phyloP scores from a whole-genome alignment of 2,888 invertebrate species.

The Globia sparganii region DNA sequence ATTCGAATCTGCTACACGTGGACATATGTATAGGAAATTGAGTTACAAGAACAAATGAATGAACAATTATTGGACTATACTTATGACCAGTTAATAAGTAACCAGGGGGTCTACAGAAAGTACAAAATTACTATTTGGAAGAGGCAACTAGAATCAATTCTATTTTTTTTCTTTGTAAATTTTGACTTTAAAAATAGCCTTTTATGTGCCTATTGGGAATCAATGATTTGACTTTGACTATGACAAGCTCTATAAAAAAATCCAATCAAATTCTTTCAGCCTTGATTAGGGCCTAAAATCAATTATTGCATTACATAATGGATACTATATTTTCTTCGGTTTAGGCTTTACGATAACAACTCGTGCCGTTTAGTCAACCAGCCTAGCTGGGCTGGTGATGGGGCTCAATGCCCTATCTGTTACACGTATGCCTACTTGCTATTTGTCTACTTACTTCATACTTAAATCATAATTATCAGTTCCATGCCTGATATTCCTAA shows the following conservation, averaged over 20 bases:
- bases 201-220: no score
- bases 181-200: no score
- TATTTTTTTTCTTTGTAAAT: neutral
- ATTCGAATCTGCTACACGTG: slow-evolving; percentile 43
- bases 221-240: no score
- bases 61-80: neutral
- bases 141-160: no score
- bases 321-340: neutral
- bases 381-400: neutral
- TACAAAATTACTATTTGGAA: no score
- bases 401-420: neutral
- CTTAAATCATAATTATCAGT: neutral
- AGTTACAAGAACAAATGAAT: slow-evolving; percentile 14
- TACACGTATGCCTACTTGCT: neutral
- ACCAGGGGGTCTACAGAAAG: no score
- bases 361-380: neutral
- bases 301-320: neutral
- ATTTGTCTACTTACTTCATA: neutral
- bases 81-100: no score
- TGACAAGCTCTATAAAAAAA: no score
- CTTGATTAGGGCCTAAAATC: neutral
- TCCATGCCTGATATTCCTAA: no score
- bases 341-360: no score
- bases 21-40: slow-evolving; percentile 2
- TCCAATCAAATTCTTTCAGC: neutral